A percentile compares a stretch with the other conserved stretches of the same genome.
These are phyloP conservation scores for Latrodectus geometricus DNA, from an alignment of 1,140 invertebrate genomes.

Conservation along the genomic window DNA sequence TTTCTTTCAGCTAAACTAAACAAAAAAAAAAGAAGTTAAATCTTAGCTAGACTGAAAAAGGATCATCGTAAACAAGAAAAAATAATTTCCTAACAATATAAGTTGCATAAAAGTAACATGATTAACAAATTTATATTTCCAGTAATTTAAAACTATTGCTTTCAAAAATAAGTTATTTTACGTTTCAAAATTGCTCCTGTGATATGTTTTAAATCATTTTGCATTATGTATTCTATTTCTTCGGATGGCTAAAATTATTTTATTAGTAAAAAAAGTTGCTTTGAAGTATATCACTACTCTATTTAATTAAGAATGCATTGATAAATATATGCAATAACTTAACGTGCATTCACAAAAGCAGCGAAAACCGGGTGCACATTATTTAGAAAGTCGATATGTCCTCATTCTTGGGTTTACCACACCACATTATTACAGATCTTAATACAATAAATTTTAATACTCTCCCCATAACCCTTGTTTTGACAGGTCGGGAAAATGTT, in stretches of 20 bases:
- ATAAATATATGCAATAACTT: conserved; percentile 48
- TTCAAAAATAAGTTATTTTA: too few relatives aligned
- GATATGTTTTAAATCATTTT: background rate
- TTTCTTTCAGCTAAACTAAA: too few relatives aligned
- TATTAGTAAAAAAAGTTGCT: background rate
- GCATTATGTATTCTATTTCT: background rate
- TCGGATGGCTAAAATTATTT: too few relatives aligned
- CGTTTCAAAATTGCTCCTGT: too few relatives aligned
- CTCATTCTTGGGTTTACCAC: conserved; percentile 12
- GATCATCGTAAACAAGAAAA: too few relatives aligned
- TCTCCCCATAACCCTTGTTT: conserved; percentile 4
- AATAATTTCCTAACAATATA: too few relatives aligned
- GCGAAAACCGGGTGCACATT: conserved; percentile 31
- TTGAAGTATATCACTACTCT: background rate
- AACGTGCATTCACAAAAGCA: conserved; percentile 12
- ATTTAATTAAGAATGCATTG: conserved; percentile 33
- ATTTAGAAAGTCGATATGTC: conserved; percentile 54
- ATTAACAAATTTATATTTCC: too few relatives aligned
- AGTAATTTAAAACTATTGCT: too few relatives aligned
- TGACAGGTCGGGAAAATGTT: conserved; percentile 38
- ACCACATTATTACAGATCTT: conserved; percentile 38
- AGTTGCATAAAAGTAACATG: too few relatives aligned
- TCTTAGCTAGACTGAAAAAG: too few relatives aligned
- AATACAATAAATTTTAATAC: conserved; percentile 55
- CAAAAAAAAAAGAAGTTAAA: too few relatives aligned